A percentile compares a stretch with the other conserved stretches of the same genome.
Conservation (phyloP, 2,888 invertebrate genomes). For the Octonoba sinensis region DNA sequence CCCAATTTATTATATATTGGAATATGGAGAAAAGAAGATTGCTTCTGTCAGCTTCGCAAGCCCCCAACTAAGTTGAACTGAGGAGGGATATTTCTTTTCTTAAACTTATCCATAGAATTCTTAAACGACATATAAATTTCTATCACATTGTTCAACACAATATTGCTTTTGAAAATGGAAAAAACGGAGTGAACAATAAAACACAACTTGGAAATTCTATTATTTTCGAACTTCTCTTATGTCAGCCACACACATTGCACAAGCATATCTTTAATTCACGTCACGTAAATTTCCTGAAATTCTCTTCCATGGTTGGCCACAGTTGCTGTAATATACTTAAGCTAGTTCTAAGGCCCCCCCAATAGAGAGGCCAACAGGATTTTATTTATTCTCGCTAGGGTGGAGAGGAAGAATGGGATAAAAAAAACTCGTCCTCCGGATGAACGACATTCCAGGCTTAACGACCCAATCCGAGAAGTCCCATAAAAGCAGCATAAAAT, state of each 20-base stretch:
- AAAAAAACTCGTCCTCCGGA: background rate
- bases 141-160: too few relatives aligned
- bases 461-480: slow-evolving; percentile 15
- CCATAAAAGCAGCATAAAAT: slow-evolving; percentile 11
- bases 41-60: too few relatives aligned
- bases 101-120: too few relatives aligned
- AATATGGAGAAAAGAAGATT: too few relatives aligned
- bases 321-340: slow-evolving; percentile 21
- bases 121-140: too few relatives aligned
- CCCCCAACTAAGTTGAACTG: too few relatives aligned
- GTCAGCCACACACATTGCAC: background rate
- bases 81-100: too few relatives aligned
- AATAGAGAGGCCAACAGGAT: slow-evolving; percentile 17
- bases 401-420: background rate
- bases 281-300: background rate
- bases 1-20: too few relatives aligned
- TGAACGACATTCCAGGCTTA: slow-evolving; percentile 27
- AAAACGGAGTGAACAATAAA: too few relatives aligned
- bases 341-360: slow-evolving; percentile 5
- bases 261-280: background rate
- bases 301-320: slow-evolving; percentile 16
- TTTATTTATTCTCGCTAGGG: background rate
- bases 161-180: too few relatives aligned
- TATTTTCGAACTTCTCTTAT: too few relatives aligned
- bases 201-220: too few relatives aligned